Percentiles rank a stretch among this genome's conserved stretches.
phyloP scores from a whole-genome alignment of 2,888 invertebrate species.

The Thecophora atra region DNA sequence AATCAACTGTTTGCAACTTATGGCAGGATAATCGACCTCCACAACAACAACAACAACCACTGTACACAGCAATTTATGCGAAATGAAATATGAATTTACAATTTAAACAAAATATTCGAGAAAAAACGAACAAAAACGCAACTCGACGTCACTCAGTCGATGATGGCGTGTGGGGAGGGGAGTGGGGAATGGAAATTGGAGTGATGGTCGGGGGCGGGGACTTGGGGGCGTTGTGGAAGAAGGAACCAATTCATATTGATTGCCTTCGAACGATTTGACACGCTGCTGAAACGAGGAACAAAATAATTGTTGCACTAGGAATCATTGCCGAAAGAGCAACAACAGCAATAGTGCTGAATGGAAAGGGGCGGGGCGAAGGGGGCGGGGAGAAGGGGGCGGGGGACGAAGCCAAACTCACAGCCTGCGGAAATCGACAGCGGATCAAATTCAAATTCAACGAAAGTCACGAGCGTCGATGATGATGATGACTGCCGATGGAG shows the following conservation, averaged over 20 bases:
- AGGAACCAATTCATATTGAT: slow-evolving; percentile 51
- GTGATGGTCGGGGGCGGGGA: slow-evolving; percentile 19
- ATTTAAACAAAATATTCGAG: slow-evolving; percentile 45
- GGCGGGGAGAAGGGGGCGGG: not conserved
- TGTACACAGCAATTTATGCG: slow-evolving; percentile 44
- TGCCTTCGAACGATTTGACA: slow-evolving; percentile 59
- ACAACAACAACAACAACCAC: slow-evolving; percentile 16
- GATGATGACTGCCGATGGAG: not conserved
- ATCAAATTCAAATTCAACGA: slow-evolving; percentile 34
- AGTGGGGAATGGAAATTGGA: slow-evolving; percentile 38
- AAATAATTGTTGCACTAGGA: slow-evolving; percentile 34
- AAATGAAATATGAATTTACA: slow-evolving; percentile 46
- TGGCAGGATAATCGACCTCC: slow-evolving; percentile 47
- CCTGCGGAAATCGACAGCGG: slow-evolving; percentile 15
- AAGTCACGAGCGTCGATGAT: slow-evolving; percentile 36
- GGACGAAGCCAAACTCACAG: slow-evolving; percentile 19
- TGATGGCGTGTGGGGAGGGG: not conserved
- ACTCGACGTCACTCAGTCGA: not conserved
- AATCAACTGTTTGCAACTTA: slow-evolving; percentile 38
- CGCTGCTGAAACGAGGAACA: slow-evolving; percentile 34
- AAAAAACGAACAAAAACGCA: slow-evolving; percentile 45
- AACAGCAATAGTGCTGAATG: not conserved
- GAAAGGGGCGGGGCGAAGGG: not conserved
- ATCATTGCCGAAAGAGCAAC: not conserved
- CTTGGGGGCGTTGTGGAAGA: not conserved